Base-by-base conservation (phyloP, 2,797 vertebrate genomes). In the Onychomys arenicola region DNA sequence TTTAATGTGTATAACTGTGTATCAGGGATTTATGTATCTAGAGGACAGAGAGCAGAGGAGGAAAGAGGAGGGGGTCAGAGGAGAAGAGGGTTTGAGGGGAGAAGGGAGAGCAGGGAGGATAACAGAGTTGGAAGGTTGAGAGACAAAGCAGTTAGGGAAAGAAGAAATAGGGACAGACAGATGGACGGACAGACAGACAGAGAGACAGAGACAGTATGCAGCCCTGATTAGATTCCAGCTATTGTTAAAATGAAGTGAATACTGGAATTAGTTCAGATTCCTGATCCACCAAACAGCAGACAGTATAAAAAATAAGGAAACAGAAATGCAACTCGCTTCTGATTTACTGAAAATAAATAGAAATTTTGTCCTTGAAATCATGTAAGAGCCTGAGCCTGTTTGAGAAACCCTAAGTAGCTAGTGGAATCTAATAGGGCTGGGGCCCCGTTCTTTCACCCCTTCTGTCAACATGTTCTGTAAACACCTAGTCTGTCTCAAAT, bases 351-450 rank as follows among this genome's bases (percentile, higher is more conserved):
- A 97, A 97, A 90, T 93, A 96, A 96, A 85, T 87, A 97, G 46
- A 16, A 93, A 78, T 94, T 96, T 98, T 98, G 96, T 97, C 98
- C 96, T 98, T 98, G 97, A 96, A 97, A 67, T 80, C 73, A 46
- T 55, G 37, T 37, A 40, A 14, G 2, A 65, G 67, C 43, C 83
- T 52, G 43, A 69, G 23, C 43, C 1, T 37, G 55, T 73, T 23
- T 65, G 69, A 83, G 69, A 25, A 88, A 25, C 52, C 17, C 13
- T 21, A 57, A 85, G 34, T 43, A 40, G 63, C 57, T 59, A 57
- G 43, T 77, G 63, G 75, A 57, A 69, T 59, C 43, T 4, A 11
- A 4, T 1, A 1, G 21, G 65, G 27, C 32, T 16, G 46, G 11
- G 21, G 29, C 23, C 21, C 49, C n/a, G 5, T 63, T 11, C 32